Conservation (phyloP, 2,113 vertebrate genomes). For the Morphnarchus princeps region DNA sequence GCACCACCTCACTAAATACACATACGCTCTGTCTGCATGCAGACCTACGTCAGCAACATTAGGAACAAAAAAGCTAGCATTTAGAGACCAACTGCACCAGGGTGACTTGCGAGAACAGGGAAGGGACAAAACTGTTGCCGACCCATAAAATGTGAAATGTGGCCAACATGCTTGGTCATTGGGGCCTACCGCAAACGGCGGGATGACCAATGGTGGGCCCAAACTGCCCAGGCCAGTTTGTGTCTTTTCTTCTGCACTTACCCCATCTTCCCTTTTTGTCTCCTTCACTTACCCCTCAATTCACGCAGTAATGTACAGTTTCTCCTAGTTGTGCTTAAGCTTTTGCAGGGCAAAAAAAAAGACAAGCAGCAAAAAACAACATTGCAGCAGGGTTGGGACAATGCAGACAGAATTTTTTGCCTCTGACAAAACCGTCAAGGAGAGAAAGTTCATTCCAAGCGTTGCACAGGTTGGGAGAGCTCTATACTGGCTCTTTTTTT, state of each 20-base stretch:
- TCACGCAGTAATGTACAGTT: background rate
- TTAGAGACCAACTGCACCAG: background rate
- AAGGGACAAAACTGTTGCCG: background rate
- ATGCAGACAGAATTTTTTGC: background rate
- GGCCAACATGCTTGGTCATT: background rate
- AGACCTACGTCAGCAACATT: accelerated
- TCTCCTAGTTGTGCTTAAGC: background rate
- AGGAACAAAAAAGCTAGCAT: background rate
- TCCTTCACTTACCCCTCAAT: background rate
- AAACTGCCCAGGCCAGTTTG: background rate
- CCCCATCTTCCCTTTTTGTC: background rate
- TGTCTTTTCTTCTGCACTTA: background rate
- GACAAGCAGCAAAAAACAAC: background rate
- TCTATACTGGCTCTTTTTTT: background rate
- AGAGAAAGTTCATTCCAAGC: background rate
- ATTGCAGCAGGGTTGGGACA: background rate
- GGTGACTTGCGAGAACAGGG: background rate
- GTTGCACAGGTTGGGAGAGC: background rate
- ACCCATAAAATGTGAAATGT: background rate
- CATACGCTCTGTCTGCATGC: background rate
- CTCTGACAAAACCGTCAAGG: background rate
- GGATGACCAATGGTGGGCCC: background rate
- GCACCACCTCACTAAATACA: background rate
- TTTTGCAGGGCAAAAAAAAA: background rate
- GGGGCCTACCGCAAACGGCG: background rate